Conservation (phyloP, 1,140 invertebrate species). For the Euura saliciscinereae region DNA sequence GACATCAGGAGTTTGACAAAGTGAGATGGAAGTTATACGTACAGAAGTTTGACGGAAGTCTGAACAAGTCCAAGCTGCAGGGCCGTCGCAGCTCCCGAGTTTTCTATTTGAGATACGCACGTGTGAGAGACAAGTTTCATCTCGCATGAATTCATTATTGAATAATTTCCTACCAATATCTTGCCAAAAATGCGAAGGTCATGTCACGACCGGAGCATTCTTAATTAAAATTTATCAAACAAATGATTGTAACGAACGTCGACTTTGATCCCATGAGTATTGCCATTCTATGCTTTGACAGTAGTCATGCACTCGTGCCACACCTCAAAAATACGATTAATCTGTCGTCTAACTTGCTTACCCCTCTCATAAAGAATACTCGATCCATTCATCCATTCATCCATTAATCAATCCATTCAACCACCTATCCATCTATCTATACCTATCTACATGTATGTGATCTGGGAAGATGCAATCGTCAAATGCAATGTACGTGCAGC, state of each 20-base stretch:
- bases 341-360: too few relatives aligned
- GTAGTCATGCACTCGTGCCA: too few relatives aligned
- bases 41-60: neutral
- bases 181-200: neutral
- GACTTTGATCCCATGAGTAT: too few relatives aligned
- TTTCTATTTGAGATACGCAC: conserved; percentile 1
- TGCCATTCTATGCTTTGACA: too few relatives aligned
- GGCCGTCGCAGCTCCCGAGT: neutral
- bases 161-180: neutral
- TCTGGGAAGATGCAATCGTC: neutral
- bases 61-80: neutral
- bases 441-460: neutral
- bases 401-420: too few relatives aligned
- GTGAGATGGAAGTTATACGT: too few relatives aligned
- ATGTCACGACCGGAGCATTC: neutral
- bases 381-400: too few relatives aligned
- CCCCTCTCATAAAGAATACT: too few relatives aligned
- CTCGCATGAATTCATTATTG: neutral
- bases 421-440: neutral
- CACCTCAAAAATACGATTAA: too few relatives aligned
- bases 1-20: neutral
- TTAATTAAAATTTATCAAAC: neutral
- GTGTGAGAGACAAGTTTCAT: neutral
- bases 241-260: too few relatives aligned
- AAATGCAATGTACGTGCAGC: neutral